These are phyloP conservation scores for Campoletis raptor DNA, from an alignment of 2,888 invertebrate genomes.

Conservation along the genomic window DNA sequence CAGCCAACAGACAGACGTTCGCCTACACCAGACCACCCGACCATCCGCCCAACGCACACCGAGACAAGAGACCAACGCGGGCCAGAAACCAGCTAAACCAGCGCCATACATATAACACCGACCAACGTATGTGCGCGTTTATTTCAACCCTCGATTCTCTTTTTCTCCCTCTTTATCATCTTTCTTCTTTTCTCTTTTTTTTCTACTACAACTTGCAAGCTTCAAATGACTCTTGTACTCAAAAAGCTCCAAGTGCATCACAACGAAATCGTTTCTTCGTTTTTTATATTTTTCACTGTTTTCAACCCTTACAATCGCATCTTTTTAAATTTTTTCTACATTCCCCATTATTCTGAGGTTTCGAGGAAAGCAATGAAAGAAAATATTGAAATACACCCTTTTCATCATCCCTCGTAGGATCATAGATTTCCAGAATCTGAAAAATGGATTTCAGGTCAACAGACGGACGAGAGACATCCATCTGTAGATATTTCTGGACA, in stretches of 20 bases:
- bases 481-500: not conserved
- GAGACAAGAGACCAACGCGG: conserved; percentile 56
- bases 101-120: conserved; percentile 61
- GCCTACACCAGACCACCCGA: conserved; percentile 79
- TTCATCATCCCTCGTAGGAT: not conserved
- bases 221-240: not conserved
- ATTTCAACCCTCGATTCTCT: conserved; percentile 50
- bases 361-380: not conserved
- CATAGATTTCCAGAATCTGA: not conserved
- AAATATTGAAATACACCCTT: not conserved
- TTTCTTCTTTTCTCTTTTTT: conserved; percentile 47
- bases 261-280: not conserved
- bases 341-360: not conserved
- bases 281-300: not conserved
- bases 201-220: conserved; percentile 1
- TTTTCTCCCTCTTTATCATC: conserved; percentile 34
- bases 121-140: conserved; percentile 57
- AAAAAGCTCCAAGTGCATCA: not conserved
- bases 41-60: conserved; percentile 67
- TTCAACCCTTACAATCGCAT: not conserved
- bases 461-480: not conserved
- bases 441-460: not conserved
- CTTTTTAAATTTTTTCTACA: not conserved
- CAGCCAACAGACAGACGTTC: conserved; percentile 85
- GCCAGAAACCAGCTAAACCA: conserved; percentile 56